Evolutionary conservation across 2,797 vertebrate genomes (phyloP), one percentile per base, ranked within the genome.

Genomic region (Linurgus olivaceus): DNA sequence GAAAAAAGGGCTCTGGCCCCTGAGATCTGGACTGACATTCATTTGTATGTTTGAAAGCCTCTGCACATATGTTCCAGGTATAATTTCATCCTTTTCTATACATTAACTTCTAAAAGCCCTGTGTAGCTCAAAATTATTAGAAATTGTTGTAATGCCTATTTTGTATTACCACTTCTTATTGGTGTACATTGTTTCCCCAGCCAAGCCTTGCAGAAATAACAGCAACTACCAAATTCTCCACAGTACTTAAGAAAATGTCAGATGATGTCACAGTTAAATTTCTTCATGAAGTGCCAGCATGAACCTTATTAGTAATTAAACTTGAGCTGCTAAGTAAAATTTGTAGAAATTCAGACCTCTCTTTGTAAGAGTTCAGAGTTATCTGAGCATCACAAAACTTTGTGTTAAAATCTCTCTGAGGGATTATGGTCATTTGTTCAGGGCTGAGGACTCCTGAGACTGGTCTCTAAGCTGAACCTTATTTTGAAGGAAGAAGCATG

Each of bases 1-100:
- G 86, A 91, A 95, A 94, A 91, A 51, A 38, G 66, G 86, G 21
- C 35, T 87, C 59, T 92, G 83, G 47, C 21, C 82, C n/a, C 26
- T 26, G 73, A 93, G 80, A 92, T 77, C 6, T 18, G 3, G 55
- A n/a, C 35, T 87, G 86, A 79, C 26, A n/a, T 74, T 76, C 21
- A 68, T 51, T 51, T 66, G 2, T 70, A 17, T 72, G 16, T 95
- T 78, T 67, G 29, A 90, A 94, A 70, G 51, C 7, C 18, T 68
- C 50, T 93, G 38, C 35, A 28, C 26, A 28, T 54, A 21, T 16
- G 23, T 86, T 85, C 29, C 8, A 6, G 20, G 19, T 52, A 48
- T 63, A 42, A 78, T 81, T 66, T 68, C 26, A 55, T 78, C 37
- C 2, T 78, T 87, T 89, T 75, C 33, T 57, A 3, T 40, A 35